These are phyloP conservation scores for Motacilla alba DNA, from an alignment of 2,113 vertebrate genomes.

Conservation along the genomic window DNA sequence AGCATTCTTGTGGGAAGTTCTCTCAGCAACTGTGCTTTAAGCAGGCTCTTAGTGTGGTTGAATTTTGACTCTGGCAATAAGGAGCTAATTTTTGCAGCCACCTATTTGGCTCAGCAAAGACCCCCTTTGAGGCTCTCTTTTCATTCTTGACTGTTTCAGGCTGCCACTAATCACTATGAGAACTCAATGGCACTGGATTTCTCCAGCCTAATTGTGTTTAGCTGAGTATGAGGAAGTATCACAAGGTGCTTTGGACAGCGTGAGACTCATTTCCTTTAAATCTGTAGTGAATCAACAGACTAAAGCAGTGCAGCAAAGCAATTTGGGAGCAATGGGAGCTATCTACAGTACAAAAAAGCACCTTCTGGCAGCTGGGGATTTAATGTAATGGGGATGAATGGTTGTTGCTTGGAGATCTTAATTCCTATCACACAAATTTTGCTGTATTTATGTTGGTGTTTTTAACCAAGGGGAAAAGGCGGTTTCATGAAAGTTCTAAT, in stretches of 20 bases:
- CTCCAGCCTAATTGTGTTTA: background rate
- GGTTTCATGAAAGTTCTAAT: background rate
- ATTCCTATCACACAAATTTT: background rate
- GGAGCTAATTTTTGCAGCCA: background rate
- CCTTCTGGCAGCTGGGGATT: background rate
- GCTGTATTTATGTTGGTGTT: background rate
- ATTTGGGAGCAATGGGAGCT: background rate
- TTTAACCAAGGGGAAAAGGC: background rate
- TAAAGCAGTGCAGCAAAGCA: background rate
- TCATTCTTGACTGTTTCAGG: background rate
- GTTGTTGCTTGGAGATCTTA: background rate
- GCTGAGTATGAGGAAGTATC: background rate
- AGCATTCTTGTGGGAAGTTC: background rate
- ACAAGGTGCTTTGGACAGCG: background rate
- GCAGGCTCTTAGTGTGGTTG: background rate
- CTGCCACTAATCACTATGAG: background rate
- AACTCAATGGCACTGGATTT: background rate
- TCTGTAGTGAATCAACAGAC: conserved; percentile 11
- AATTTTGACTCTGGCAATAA: background rate
- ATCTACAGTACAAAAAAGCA: background rate
- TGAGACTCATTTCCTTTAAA: conserved; percentile 8
- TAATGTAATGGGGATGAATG: background rate
- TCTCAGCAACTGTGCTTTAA: background rate
- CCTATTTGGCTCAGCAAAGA: background rate
- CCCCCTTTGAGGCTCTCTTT: background rate